Evolutionary conservation across 1,140 invertebrate species (phyloP).

Genomic region (Coboldia fuscipes): DNA sequence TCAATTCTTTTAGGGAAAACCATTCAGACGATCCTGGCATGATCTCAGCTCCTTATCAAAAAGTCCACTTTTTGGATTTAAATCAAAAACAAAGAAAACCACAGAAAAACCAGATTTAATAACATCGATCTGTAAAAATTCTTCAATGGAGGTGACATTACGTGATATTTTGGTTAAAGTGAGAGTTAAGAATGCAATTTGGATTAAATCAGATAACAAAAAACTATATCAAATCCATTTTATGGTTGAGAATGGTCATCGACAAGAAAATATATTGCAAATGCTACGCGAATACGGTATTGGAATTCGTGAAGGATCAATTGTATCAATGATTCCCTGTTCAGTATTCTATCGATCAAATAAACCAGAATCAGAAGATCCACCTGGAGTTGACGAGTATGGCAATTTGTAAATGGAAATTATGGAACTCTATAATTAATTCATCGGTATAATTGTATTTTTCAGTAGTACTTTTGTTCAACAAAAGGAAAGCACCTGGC

Average conservation of each 20-base stretch:
- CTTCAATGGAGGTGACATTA: constrained; percentile 15
- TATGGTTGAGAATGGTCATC: constrained; percentile 19
- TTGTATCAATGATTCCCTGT: constrained; percentile 22
- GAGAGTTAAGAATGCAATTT: constrained; percentile 14
- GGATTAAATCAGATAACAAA: constrained; percentile 12
- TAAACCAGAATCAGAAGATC: constrained; percentile 1
- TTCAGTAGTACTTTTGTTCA: constrained; percentile 7
- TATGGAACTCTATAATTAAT: neutral
- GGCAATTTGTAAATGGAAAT: neutral
- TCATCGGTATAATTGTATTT: neutral
- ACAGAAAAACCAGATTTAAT: neutral
- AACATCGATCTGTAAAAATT: constrained; percentile 9
- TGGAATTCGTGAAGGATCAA: constrained; percentile 20
- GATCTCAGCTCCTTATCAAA: constrained; percentile 1
- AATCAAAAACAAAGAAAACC: constrained; percentile 1
- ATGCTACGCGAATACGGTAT: constrained; percentile 21
- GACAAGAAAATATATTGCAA: constrained; percentile 21
- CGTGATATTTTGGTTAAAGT: constrained; percentile 14
- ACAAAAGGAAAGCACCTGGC: constrained; percentile 25
- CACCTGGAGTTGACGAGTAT: neutral
- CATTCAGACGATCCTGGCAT: constrained; percentile 2
- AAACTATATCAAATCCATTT: constrained; percentile 20
- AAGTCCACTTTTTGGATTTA: no score
- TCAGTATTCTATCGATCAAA: constrained; percentile 13
- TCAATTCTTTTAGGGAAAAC: constrained; percentile 1